Percentiles rank a stretch among this genome's conserved stretches.
Evolutionary conservation across 2,888 invertebrate genomes (phyloP).

Genomic region (Rapana venosa): DNA sequence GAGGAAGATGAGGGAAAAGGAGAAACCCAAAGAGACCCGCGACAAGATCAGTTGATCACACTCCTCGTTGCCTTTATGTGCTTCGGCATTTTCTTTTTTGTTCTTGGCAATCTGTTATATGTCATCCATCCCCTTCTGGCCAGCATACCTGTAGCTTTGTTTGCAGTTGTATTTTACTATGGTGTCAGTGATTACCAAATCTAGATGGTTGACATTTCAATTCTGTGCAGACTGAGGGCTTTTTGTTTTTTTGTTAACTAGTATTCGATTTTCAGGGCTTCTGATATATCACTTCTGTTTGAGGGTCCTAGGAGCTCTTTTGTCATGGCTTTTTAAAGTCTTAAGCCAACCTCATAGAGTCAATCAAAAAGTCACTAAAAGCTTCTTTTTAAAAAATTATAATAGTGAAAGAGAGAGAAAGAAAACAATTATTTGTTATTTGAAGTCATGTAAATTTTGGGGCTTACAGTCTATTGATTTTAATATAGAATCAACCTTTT

Average conservation of each 20-base stretch:
- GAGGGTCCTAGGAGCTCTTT: too few species aligned
- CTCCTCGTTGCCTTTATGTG: not conserved
- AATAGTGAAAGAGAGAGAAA: too few species aligned
- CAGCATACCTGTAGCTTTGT: conserved; percentile 2
- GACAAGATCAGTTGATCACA: not conserved
- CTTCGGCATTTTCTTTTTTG: conserved; percentile 1
- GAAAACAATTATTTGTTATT: too few species aligned
- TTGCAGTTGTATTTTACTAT: not conserved
- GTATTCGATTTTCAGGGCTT: too few species aligned
- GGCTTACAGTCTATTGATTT: too few species aligned
- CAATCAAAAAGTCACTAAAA: not conserved
- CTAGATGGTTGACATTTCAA: not conserved
- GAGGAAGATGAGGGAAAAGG: not conserved
- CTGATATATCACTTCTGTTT: too few species aligned
- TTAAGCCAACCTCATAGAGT: not conserved
- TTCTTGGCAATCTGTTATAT: not conserved
- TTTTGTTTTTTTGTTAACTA: too few species aligned
- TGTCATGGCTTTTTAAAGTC: too few species aligned
- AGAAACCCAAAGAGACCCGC: not conserved
- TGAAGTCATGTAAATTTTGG: too few species aligned
- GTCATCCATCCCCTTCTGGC: not conserved
- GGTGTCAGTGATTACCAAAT: not conserved
- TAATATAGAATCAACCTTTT: too few species aligned
- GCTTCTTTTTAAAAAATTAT: too few species aligned
- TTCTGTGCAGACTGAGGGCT: too few species aligned